Evolutionary conservation across 2,113 vertebrate species (phyloP), one percentile per base, ranked within the genome.

Genomic region (Cairina moschata): DNA sequence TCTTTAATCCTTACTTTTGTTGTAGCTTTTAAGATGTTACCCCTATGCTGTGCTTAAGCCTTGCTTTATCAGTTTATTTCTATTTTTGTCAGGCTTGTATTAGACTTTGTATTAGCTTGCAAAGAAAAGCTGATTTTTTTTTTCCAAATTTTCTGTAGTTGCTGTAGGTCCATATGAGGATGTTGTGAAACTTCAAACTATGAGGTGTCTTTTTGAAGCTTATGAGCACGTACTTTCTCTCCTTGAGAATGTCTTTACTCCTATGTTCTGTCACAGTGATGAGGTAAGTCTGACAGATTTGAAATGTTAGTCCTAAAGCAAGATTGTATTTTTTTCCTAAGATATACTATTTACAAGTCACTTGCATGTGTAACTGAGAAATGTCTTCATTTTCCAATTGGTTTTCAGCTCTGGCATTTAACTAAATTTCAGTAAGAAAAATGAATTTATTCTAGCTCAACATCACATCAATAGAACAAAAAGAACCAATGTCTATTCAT

Each of bases 201-300:
- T 98, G 98, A 96, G 94, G 36, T 99, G 99, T 94, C 98, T 99
- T 88, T 99, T 99, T 91, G 98, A 99, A 98, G 99, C 99, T 8
- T 99, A 99, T 56, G 99, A 99, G 73, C 99, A 99, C 9, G 99
- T 99, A 44, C 98, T 99, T 90, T 99, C 98, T 63, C 98, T 99
- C 16, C 98, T 99, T 52, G 99, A 99, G 97, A 98, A 97, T 2
- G 99, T 99, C 73, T 99, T 99, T 92, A 99, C 99, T 3, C 99
- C 99, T 23, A 99, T 99, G 98, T 99, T 99, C 97, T 99, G 99
- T 81, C 99, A 99, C 97, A 99, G 99, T 67, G 99, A 99, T 95
- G 99, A 99, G 97, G 99, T 99, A 97, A 98, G 95, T 60, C 26
- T 18, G 63, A 69, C 63, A 60, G 77, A 58, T 34, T 34, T 50